Evolutionary conservation across 1,140 invertebrate genomes (phyloP).

Genomic region (Phymorhynchus buccinoides): DNA sequence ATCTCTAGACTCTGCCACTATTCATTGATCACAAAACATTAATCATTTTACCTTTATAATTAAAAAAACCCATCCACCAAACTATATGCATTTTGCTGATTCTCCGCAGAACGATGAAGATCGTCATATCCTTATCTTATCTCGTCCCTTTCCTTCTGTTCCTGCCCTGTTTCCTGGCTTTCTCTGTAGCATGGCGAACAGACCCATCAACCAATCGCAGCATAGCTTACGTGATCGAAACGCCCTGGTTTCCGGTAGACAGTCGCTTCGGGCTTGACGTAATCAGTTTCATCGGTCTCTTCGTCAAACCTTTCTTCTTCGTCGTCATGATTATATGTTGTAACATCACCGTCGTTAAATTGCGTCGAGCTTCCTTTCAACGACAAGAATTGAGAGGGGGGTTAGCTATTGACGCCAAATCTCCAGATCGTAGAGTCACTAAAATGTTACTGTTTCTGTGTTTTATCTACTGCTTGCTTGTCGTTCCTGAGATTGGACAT

Average conservation of each 20-base stretch:
- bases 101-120: not conserved
- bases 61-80: too few species aligned
- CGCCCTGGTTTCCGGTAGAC: not conserved
- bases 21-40: too few species aligned
- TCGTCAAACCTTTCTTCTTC: not conserved
- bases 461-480: not conserved
- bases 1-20: too few species aligned
- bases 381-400: not conserved
- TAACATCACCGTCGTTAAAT: not conserved
- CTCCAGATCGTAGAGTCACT: not conserved
- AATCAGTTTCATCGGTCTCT: not conserved
- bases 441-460: conserved; percentile 9
- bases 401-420: too few species aligned
- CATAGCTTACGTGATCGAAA: not conserved
- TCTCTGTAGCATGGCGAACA: not conserved
- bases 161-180: not conserved
- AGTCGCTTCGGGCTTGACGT: not conserved
- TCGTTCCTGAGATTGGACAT: not conserved
- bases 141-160: not conserved
- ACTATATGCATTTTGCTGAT: not conserved
- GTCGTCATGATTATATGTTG: not conserved
- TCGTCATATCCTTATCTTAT: not conserved
- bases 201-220: not conserved
- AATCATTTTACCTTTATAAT: too few species aligned
- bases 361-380: not conserved